Base-by-base conservation (phyloP, 2,113 vertebrate genomes). In the Natator depressus region DNA sequence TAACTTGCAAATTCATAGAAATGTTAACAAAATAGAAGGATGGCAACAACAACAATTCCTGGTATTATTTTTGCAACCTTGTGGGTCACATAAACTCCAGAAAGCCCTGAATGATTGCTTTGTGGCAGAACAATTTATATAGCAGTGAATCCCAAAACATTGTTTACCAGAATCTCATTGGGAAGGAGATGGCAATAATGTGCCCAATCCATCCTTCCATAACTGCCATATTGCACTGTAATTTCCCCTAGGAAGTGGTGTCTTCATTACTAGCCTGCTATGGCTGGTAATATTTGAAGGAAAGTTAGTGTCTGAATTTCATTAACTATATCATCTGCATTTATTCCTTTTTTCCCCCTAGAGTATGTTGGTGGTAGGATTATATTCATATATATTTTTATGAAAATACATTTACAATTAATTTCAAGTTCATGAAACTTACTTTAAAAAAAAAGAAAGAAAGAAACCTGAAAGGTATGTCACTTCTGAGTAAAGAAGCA, bases 231-330 rank as follows among this genome's bases (percentile, higher is more conserved):
- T 54, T 5, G 94, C 93, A 91, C 50, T 95, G 90, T 91, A 62
- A 72, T 89, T 95, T 55, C 85, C 90, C 90, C 88, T 87, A 69
- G 10, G 93, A 93, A 96, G 78, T 62, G 80, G 72, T 83, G 83
- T 84, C 79, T 91, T 53, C 91, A 51, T 50, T 95, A 96, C 96
- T 96, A 97, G 96, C 79, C 93, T 89, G 95, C 95, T 95, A 95
- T 95, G 94, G 94, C 83, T 92, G 85, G 55, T 89, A 79, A 8
- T 88, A 54, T 86, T 94, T 81, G 69, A 42, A 88, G 89, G 83
- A 92, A 95, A 91, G 22, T 72, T 69, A 35, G 90, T 92, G 90
- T 95, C 97, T 96, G 94, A 94, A 47, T 94, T 97, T 96, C 93
- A 96, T 96, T 95, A 95, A 49, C 89, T 93, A 22, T 84, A 57